These are phyloP conservation scores for Acromyrmex heyeri DNA, from an alignment of 1,140 invertebrate genomes.

Conservation along the genomic window DNA sequence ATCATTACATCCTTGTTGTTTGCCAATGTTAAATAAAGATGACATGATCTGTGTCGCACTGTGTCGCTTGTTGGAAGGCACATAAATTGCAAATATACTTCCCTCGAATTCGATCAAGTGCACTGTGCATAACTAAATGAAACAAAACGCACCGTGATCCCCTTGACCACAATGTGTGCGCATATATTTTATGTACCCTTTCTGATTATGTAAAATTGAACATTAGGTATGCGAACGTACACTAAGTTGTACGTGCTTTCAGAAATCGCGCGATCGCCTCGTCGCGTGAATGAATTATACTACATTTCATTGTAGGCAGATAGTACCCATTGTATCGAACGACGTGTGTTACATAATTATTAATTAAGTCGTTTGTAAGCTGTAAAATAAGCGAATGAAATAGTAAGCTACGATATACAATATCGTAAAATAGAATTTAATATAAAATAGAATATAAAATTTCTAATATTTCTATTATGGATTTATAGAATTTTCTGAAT, in stretches of 20 bases:
- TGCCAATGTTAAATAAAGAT: no score
- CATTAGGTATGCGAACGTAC: conserved; percentile 10
- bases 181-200: background rate
- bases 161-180: background rate
- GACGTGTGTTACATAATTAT: background rate
- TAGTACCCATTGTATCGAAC: background rate
- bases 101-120: conserved; percentile 8
- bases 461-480: background rate
- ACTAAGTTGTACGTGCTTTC: conserved; percentile 4
- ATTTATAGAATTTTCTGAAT: background rate
- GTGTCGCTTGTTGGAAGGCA: no score
- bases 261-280: conserved; percentile 26
- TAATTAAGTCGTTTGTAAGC: background rate
- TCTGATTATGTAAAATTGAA: conserved; percentile 41
- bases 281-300: conserved; percentile 3
- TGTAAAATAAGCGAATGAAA: background rate
- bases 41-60: no score
- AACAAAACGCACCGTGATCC: background rate
- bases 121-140: conserved; percentile 26
- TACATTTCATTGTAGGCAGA: background rate
- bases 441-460: conserved; percentile 3
- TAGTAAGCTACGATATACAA: background rate
- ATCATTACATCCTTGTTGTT: no score
- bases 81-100: conserved; percentile 12
- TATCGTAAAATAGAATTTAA: background rate